Percentiles rank a stretch among this genome's conserved stretches.
Evolutionary conservation across 2,888 invertebrate genomes (phyloP).

Genomic region (Chymomyza procnemis): DNA sequence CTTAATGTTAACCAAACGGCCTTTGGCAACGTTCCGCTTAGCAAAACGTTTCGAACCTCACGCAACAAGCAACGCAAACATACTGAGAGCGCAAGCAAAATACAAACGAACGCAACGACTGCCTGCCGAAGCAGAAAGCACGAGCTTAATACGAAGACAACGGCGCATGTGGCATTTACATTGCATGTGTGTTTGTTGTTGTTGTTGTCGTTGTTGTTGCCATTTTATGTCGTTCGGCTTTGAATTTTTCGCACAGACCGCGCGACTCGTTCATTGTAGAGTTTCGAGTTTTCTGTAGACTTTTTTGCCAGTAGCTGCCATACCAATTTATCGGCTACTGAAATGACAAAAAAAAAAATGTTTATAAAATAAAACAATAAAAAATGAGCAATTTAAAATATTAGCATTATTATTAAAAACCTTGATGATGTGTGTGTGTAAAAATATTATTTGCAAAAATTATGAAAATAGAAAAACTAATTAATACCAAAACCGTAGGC

Average conservation of each 20-base stretch:
- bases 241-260: constrained; percentile 44
- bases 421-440: constrained; percentile 52
- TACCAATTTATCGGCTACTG: constrained; percentile 45
- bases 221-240: constrained; percentile 21
- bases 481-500: constrained; percentile 21
- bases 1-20: constrained; percentile 1
- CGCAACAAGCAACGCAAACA: constrained; percentile 48
- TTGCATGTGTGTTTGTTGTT: constrained; percentile 27
- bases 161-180: constrained; percentile 64
- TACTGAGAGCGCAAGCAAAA: constrained; percentile 41
- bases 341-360: constrained; percentile 52
- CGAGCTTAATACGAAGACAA: constrained; percentile 57
- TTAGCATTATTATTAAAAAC: constrained; percentile 49
- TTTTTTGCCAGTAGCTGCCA: constrained; percentile 1
- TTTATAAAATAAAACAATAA: too few species aligned
- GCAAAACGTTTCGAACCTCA: constrained; percentile 43
- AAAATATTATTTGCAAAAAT: constrained; percentile 58
- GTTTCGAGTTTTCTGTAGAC: constrained; percentile 1
- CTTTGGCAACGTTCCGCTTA: constrained; percentile 4
- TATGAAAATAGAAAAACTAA: constrained; percentile 25
- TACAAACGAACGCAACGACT: background rate
- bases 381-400: constrained; percentile 34
- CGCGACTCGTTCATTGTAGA: constrained; percentile 15
- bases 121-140: constrained; percentile 25
- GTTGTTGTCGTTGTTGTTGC: constrained; percentile 16